These are phyloP conservation scores for Pollenia griseotomentosa DNA, from an alignment of 2,888 invertebrate species.

Conservation along the genomic window DNA sequence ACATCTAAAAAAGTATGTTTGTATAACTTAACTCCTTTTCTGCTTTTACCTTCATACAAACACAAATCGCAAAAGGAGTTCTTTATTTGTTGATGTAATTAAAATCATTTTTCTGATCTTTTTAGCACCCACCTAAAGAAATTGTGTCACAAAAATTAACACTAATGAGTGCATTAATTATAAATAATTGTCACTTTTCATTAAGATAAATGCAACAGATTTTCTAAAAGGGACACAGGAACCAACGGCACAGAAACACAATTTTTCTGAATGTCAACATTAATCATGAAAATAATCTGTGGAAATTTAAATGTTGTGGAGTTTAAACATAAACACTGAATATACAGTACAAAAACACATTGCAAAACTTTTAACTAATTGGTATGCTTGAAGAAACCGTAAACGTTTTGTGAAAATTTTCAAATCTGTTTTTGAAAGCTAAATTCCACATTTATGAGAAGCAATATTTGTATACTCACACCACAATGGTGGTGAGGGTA, in stretches of 20 bases:
- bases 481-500: too few relatives aligned
- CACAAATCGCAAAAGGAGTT: not conserved
- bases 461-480: too few relatives aligned
- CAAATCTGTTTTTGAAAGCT: too few relatives aligned
- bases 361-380: too few relatives aligned
- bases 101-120: conserved; percentile 32
- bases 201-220: conserved; percentile 16
- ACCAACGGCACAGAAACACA: not conserved
- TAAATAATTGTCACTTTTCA: conserved; percentile 41
- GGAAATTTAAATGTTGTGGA: too few relatives aligned
- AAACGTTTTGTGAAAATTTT: too few relatives aligned
- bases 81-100: conserved; percentile 11
- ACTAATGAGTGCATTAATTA: conserved; percentile 60
- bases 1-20: too few relatives aligned
- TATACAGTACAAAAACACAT: too few relatives aligned
- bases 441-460: too few relatives aligned
- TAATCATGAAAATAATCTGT: not conserved
- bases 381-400: too few relatives aligned
- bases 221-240: not conserved
- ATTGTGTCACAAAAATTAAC: conserved; percentile 48
- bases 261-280: not conserved
- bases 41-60: too few relatives aligned
- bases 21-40: not conserved
- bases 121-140: conserved; percentile 9
- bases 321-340: too few relatives aligned